Conservation (phyloP, 2,113 vertebrate genomes). For the Muntiacus reevesi region DNA sequence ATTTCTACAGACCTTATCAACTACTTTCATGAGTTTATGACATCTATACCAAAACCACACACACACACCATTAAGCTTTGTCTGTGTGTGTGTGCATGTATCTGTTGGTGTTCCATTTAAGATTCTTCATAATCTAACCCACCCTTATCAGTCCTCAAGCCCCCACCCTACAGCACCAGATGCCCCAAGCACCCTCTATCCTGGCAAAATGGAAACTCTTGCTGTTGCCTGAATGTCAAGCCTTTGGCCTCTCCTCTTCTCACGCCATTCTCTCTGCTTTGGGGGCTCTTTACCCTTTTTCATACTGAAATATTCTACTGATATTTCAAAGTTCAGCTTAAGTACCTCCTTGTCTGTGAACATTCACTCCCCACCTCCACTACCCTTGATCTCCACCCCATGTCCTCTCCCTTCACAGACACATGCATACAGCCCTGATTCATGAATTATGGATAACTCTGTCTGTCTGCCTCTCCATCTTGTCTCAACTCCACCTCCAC, state of each 20-base stretch:
- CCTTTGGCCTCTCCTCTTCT: background rate
- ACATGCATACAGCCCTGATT: fast-evolving
- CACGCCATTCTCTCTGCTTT: background rate
- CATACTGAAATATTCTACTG: background rate
- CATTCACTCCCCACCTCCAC: background rate
- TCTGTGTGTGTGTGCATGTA: background rate
- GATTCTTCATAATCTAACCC: background rate
- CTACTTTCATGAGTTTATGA: background rate
- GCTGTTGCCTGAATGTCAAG: background rate
- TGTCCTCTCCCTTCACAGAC: background rate
- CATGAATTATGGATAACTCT: background rate
- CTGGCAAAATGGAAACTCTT: background rate
- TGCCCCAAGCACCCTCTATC: background rate
- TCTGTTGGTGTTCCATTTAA: background rate
- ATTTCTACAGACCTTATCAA: background rate
- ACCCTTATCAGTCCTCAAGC: background rate
- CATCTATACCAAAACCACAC: background rate
- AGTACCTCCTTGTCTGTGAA: background rate
- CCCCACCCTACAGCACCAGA: background rate
- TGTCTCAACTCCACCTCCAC: background rate
- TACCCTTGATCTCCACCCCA: background rate
- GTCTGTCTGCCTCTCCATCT: background rate
- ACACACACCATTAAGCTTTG: background rate
- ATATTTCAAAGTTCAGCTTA: background rate
- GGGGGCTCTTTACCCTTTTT: background rate